phyloP scores from a whole-genome alignment of 2,888 invertebrate species.

The Phrixothrix hirtus region DNA sequence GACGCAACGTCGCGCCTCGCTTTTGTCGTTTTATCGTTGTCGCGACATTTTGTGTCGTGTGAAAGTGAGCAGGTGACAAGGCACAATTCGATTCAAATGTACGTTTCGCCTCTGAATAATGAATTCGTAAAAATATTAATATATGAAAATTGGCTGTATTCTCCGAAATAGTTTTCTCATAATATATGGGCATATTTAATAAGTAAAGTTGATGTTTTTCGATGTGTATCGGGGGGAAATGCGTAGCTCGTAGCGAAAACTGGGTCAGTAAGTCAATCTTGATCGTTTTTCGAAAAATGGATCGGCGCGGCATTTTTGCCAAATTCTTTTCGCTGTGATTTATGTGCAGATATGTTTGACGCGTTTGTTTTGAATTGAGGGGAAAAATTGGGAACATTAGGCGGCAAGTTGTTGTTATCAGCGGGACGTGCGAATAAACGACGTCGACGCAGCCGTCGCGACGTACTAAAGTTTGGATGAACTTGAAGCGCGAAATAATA shows the following conservation, averaged over 20 bases:
- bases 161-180: conserved; percentile 7
- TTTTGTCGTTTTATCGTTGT: no score
- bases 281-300: neutral
- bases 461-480: conserved; percentile 13
- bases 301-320: no score
- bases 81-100: conserved; percentile 3
- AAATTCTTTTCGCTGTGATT: no score
- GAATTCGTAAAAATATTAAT: conserved; percentile 17
- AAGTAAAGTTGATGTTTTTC: no score
- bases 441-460: neutral
- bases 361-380: no score
- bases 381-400: no score
- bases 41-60: conserved; percentile 5
- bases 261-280: neutral
- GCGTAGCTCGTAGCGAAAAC: neutral
- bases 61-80: conserved; percentile 26
- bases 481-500: conserved; percentile 15
- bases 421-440: neutral
- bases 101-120: conserved; percentile 18
- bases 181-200: conserved; percentile 20
- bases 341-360: no score
- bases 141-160: conserved; percentile 24
- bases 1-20: no score
- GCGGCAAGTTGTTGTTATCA: neutral
- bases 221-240: no score